Conservation (phyloP, 2,113 vertebrate genomes). For the Dasyurus viverrinus region DNA sequence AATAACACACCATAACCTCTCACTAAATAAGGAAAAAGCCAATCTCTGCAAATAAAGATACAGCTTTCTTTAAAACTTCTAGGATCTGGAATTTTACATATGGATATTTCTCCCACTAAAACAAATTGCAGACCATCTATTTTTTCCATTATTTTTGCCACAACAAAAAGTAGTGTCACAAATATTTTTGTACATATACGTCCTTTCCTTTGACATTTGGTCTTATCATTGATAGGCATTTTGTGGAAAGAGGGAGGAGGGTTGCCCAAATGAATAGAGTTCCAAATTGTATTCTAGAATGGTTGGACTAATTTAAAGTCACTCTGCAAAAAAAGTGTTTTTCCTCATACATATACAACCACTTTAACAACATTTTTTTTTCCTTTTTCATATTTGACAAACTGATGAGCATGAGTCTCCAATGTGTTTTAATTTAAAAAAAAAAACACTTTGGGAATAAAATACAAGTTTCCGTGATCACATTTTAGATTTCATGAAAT, state of each 20-base stretch:
- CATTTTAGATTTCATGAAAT: not conserved
- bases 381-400: not conserved
- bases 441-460: not conserved
- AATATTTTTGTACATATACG: not conserved
- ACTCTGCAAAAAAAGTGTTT: not conserved
- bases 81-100: not conserved
- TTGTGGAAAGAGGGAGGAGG: fast-evolving
- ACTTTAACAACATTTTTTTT: not conserved
- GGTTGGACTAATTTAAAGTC: not conserved
- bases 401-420: not conserved
- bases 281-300: not conserved
- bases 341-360: not conserved
- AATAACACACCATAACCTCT: not conserved
- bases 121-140: not conserved
- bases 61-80: not conserved
- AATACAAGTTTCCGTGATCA: not conserved
- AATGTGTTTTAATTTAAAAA: not conserved
- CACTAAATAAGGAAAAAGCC: not conserved
- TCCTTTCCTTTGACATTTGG: not conserved
- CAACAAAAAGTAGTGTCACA: not conserved
- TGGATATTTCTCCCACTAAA: not conserved
- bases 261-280: no score
- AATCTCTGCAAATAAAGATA: not conserved
- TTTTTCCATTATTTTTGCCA: not conserved
- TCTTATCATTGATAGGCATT: not conserved